Base-by-base conservation (phyloP, 2,888 invertebrate species). In the Conops quadrifasciatus region DNA sequence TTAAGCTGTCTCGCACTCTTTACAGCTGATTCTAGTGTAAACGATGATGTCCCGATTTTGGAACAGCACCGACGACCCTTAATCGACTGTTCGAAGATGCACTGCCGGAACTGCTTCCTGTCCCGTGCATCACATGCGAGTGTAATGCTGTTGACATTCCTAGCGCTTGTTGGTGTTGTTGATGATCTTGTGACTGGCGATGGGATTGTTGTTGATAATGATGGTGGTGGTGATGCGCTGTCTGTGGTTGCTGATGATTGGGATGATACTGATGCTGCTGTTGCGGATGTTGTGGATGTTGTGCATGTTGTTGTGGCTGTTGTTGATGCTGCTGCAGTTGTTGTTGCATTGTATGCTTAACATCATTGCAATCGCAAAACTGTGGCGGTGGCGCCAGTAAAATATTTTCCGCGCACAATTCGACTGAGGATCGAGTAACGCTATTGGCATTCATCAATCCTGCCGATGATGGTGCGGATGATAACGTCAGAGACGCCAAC, bases 341-440 rank as follows among this genome's bases (percentile, higher is more conserved):
- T 64, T 76, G 75, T 75, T 78, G 83, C 49, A 83, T 82, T 70
- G 80, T 76, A 74, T 85, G 85, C 76, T 85, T 86, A 58, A 88
- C 87, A 78, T 89, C 88, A 76, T 89, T 89, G 77, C 85, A 85
- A 87, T 95, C 95, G 86, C 93, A 94, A 87, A 96, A 96, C 87
- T 96, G 95, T 51, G 95, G 95, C 49, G 95, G 96, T 51, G 95
- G 95, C 28, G 94, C 94, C 75, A 93, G 88, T 19, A 94, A 89
- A 67, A 91, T 88, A 72, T 90, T 89, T 74, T 89, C 89, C 5
- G 87, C 80, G 72, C 80, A 81, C 67, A 75, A 73, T 73, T 81
- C 80, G 76, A 79, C 21, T 72, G 76, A 73, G 72, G 76, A 75
- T 72, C 75, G 73, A 76, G 74, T 73, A 66, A 70, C 70, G 74